Base-by-base conservation (phyloP, 2,797 vertebrate genomes). In the Ptychadena robeensis region DNA sequence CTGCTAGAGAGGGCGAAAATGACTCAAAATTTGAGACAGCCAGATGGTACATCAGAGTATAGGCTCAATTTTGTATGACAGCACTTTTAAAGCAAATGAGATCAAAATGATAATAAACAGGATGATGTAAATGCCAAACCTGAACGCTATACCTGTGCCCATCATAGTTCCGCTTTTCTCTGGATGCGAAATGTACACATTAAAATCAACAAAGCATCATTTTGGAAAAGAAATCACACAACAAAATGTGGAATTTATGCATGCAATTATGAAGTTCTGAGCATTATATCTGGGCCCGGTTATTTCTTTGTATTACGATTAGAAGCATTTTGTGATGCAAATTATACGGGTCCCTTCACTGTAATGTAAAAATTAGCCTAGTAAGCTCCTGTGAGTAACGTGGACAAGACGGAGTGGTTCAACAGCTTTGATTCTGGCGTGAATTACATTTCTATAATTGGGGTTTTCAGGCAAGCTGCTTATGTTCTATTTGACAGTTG, bases 391-490 rank as follows among this genome's bases (percentile, higher is more conserved):
- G 38, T 6, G 11, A 57, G 38, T 27, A 61, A 32, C 6, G n/a
- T n/a, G n/a, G 30, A 44, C 37, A 57, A 6, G 12, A 53, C 59
- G 37, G 34, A 44, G 63, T 11, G 9, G 38, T 80, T 71, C 35
- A 65, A 18, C n/a, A 32, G 35, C 78, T 81, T 73, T 81, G 59
- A 73, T 65, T 65, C 37, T 53, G 30, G 22, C n/a, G 18, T 81
- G 70, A 81, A 27, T 40, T 37, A 73, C 73, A 81, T 48, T 66
- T 64, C 64, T 30, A 48, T 73, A 81, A 81, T 81, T 81, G 37
- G n/a, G 27, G 25, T 66, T 64, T 32, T 27, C 25, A 64, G 37
- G 25, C 35, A 61, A 31, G 44, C 31, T n/a, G 72, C 35, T 69
- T 27, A 37, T 40, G 9, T 31, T 25, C 11, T 34, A 66, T 66